A percentile compares a stretch with the other conserved stretches of the same genome.
phyloP scores from a whole-genome alignment of 2,113 vertebrate genomes.

The Mandrillus leucophaeus region DNA sequence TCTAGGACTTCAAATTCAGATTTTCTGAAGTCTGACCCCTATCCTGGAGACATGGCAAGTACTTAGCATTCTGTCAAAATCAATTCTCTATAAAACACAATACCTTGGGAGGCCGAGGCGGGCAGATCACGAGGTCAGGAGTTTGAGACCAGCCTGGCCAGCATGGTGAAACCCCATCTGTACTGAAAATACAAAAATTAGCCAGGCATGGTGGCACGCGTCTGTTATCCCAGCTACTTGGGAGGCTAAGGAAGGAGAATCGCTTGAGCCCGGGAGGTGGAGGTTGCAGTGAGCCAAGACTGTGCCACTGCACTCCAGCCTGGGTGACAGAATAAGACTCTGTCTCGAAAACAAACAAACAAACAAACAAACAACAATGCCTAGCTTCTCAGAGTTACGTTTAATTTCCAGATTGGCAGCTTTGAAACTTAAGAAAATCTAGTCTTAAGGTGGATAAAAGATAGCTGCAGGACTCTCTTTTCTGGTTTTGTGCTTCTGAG shows the following conservation, averaged over 20 bases:
- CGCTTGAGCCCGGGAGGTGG: too few species aligned
- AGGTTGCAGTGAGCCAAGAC: too few species aligned
- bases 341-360: too few species aligned
- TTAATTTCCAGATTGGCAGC: constrained; percentile 32
- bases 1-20: background rate
- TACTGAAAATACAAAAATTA: too few species aligned
- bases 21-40: background rate
- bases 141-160: too few species aligned
- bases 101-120: background rate
- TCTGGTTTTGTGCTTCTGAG: background rate
- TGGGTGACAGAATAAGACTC: too few species aligned
- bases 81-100: constrained; percentile 7
- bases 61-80: constrained; percentile 30
- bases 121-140: too few species aligned
- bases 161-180: too few species aligned
- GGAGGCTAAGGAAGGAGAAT: too few species aligned
- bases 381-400: constrained; percentile 7
- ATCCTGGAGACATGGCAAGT: background rate
- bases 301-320: too few species aligned
- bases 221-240: too few species aligned
- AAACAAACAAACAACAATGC: background rate
- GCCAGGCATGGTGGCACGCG: too few species aligned
- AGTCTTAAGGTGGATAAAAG: background rate
- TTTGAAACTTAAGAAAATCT: constrained; percentile 20
- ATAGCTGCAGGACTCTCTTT: background rate